Percentiles rank a stretch among this genome's conserved stretches.
Conservation (phyloP, 2,888 invertebrate species). For the Apamea anceps region DNA sequence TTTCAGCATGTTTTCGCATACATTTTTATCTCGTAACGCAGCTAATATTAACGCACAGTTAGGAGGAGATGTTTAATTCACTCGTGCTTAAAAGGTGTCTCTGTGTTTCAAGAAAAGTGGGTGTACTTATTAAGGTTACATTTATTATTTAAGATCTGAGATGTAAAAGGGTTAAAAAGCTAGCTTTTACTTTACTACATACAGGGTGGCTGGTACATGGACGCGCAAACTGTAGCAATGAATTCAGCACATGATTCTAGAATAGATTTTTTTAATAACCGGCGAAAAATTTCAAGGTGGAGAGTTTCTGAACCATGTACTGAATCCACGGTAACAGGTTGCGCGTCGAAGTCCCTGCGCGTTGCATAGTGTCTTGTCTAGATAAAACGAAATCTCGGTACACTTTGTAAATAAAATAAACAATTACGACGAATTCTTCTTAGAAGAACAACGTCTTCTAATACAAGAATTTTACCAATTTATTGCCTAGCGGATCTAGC, state of each 20-base stretch:
- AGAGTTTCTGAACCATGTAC: no score
- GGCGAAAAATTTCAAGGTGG: background rate
- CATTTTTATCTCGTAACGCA: slow-evolving; percentile 66
- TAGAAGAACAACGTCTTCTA: background rate
- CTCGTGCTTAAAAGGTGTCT: slow-evolving; percentile 35
- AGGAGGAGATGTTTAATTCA: slow-evolving; percentile 55
- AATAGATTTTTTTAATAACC: background rate
- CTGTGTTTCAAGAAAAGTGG: slow-evolving; percentile 31
- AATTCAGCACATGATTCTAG: background rate
- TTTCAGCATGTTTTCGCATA: slow-evolving; percentile 71
- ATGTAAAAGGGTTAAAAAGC: slow-evolving; percentile 18
- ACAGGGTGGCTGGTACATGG: background rate
- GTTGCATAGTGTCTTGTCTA: background rate
- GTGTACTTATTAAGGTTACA: slow-evolving; percentile 19
- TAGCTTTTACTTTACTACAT: background rate
- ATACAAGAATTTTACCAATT: background rate
- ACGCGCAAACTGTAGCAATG: background rate
- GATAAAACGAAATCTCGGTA: background rate
- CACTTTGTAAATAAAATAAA: slow-evolving; percentile 14
- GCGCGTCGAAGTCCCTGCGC: background rate
- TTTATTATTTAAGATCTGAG: slow-evolving; percentile 39
- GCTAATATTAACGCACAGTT: slow-evolving; percentile 62
- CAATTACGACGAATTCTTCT: background rate
- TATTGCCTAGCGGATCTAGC: slow-evolving; percentile 21
- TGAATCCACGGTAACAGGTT: background rate